Evolutionary conservation across 2,113 vertebrate species (phyloP), one percentile per base, ranked within the genome.

Genomic region (Orientallactaga bullata): DNA sequence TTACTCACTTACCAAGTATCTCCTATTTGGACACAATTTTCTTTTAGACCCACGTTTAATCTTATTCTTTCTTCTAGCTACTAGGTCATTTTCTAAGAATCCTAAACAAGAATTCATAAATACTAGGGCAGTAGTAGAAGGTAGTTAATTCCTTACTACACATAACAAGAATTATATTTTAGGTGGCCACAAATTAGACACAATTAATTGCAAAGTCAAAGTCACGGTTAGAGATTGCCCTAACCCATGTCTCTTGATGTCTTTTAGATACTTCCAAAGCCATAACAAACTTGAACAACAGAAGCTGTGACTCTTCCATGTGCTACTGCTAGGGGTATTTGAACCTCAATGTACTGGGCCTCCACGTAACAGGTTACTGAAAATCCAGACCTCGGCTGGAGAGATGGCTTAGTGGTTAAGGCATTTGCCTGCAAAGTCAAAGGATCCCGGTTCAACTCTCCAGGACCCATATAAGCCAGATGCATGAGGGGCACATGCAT

Each of bases 41-140:
- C 63, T 82, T 39, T 94, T 72, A 79, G 30, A 89, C 30, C 20
- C 86, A 55, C 61, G 28, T 65, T 72, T 85, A 61, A 73, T 51
- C 15, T 55, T n/a, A 90, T 47, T 94, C 37, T 80, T 94, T 86
- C 65, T 89, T 93, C 72, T 91, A 80, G 60, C 47, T 85, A 78
- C n/a, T 77, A 80, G 80, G 47, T 20, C 16, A 26, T 66, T 89
- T 89, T 61, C 10, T 23, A 32, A 69, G 88, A 92, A 83, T 71
- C 17, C 21, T 90, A 47, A 17, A 30, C 2, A 61, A 63, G n/a
- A 66, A 35, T 89, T 47, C n/a, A 68, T 32, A 65, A 18, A 86
- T 76, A 92, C 16, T 60, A 90, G 55, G 88, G 82, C 58, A 92
- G 72, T 20, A 32, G 69, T 76, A 26, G 16, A 85, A 30, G 12